Evolutionary conservation across 2,888 invertebrate species (phyloP).

Genomic region (Pachycephus smyrnensis): DNA sequence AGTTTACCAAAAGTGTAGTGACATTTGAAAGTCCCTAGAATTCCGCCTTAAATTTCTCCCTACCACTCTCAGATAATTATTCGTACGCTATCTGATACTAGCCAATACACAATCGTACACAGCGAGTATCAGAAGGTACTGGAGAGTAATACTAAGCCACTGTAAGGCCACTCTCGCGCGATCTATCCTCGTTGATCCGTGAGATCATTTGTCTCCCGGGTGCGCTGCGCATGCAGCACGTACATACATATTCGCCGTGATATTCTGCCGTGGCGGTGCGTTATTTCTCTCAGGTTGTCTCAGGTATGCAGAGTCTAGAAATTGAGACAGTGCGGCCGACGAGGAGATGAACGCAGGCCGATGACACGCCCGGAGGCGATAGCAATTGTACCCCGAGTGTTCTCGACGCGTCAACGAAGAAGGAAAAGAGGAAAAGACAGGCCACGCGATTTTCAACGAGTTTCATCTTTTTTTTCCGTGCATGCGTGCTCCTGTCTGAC

Average conservation of each 20-base stretch:
- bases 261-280: neutral
- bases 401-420: neutral
- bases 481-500: neutral
- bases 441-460: neutral
- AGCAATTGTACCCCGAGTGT: neutral
- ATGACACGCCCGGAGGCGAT: neutral
- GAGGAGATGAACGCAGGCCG: neutral
- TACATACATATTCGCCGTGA: neutral
- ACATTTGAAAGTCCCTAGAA: neutral
- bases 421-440: neutral
- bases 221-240: neutral
- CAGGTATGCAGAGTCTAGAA: neutral
- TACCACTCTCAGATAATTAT: neutral
- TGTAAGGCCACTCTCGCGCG: neutral
- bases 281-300: neutral
- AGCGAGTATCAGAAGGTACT: neutral
- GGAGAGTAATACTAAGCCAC: neutral
- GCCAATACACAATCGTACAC: neutral
- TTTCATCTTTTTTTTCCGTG: neutral
- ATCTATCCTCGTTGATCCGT: neutral
- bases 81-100: neutral
- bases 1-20: neutral
- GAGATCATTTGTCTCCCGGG: neutral
- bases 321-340: neutral
- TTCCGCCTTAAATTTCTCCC: neutral